Conservation (phyloP, 2,888 invertebrate genomes). For the Epistrophe grossulariae region DNA sequence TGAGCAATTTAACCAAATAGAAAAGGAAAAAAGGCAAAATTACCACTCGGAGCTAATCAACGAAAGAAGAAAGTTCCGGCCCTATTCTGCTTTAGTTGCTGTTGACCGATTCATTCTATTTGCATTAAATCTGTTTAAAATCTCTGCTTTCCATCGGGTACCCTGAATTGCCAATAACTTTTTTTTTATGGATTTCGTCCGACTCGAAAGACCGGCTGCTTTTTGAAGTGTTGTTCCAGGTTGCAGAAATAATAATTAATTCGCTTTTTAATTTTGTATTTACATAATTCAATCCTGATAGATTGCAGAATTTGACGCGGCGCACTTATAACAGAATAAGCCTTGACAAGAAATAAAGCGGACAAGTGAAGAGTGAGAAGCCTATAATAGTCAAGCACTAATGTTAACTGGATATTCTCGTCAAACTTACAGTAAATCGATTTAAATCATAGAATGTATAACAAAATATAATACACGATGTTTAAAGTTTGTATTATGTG, state of each 20-base stretch:
- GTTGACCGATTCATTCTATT: neutral
- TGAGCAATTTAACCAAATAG: constrained; percentile 65
- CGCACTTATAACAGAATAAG: neutral
- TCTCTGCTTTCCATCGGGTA: neutral
- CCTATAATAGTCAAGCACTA: constrained; percentile 59
- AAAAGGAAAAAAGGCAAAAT: constrained; percentile 32
- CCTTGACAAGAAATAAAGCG: neutral
- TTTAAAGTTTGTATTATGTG: neutral
- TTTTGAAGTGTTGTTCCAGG: neutral
- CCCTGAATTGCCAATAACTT: neutral
- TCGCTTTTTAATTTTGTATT: neutral
- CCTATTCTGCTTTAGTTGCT: neutral
- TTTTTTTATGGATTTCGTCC: neutral
- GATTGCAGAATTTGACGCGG: neutral
- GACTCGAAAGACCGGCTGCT: neutral
- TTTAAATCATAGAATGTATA: neutral
- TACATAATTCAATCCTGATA: neutral
- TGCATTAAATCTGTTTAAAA: neutral
- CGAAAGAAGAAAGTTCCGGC: neutral
- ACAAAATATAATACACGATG: neutral
- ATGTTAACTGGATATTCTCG: constrained; percentile 63
- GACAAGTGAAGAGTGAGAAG: constrained; percentile 22
- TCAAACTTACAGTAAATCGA: constrained; percentile 53
- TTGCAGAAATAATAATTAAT: neutral
- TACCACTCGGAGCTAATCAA: constrained; percentile 66